Percentiles rank a stretch among this genome's conserved stretches.
These are phyloP conservation scores for Gadopsis marmoratus DNA, from an alignment of 2,797 vertebrate species.

Conservation along the genomic window DNA sequence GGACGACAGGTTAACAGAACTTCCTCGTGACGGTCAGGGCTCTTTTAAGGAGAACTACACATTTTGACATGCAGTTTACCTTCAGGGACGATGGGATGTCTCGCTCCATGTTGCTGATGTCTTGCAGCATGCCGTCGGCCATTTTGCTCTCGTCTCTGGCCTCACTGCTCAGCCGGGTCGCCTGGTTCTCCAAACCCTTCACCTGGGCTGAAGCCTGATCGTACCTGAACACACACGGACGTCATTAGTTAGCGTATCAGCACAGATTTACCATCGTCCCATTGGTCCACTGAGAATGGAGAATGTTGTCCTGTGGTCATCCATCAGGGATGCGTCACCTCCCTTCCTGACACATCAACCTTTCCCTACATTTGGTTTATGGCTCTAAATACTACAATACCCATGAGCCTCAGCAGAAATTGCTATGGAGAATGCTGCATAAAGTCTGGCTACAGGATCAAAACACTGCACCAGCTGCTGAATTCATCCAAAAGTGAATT, in stretches of 20 bases:
- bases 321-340: neutral
- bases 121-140: conserved; percentile 68
- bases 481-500: too few relatives aligned
- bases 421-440: too few relatives aligned
- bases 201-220: conserved; percentile 65
- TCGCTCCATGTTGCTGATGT: conserved; percentile 69
- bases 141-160: conserved; percentile 75
- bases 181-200: conserved; percentile 75
- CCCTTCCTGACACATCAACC: too few relatives aligned
- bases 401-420: too few relatives aligned
- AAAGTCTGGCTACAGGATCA: too few relatives aligned
- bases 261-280: neutral
- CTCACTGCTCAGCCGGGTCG: conserved; percentile 45
- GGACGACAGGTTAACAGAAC: neutral
- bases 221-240: conserved; percentile 70
- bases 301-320: too few relatives aligned
- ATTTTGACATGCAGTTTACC: conserved; percentile 63
- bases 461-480: too few relatives aligned
- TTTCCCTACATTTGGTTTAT: too few relatives aligned
- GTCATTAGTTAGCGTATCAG: neutral
- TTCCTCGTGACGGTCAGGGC: neutral
- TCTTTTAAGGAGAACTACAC: too few relatives aligned
- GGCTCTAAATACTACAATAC: too few relatives aligned
- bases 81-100: conserved; percentile 67
- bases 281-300: neutral